A percentile compares a stretch with the other conserved stretches of the same genome.
Conservation (phyloP, 2,113 vertebrate genomes). For the Mus pahari region DNA sequence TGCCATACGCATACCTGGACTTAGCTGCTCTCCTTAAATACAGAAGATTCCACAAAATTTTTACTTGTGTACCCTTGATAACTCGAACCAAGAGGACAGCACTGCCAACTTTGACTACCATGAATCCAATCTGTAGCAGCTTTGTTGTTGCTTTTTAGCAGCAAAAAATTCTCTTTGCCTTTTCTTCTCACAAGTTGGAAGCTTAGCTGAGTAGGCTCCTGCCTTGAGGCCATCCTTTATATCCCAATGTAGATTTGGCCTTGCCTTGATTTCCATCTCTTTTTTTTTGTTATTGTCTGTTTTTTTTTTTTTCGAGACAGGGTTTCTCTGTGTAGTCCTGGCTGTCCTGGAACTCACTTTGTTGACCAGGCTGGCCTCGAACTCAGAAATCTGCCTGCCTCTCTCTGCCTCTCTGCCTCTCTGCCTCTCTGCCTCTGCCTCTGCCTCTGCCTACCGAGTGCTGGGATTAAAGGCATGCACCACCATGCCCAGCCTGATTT, state of each 20-base stretch:
- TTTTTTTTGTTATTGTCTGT: too few relatives aligned
- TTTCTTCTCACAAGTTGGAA: background rate
- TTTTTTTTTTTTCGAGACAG: too few relatives aligned
- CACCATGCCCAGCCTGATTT: too few relatives aligned
- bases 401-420: too few relatives aligned
- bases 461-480: too few relatives aligned
- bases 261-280: background rate
- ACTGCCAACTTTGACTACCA: background rate
- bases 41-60: background rate
- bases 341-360: too few relatives aligned
- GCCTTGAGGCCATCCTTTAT: background rate
- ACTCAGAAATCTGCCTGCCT: too few relatives aligned
- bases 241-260: background rate
- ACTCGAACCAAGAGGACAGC: background rate
- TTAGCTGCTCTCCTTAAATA: too few relatives aligned
- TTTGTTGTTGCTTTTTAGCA: background rate
- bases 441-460: too few relatives aligned
- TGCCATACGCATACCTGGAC: background rate
- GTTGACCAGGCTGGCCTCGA: too few relatives aligned
- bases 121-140: background rate
- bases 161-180: background rate
- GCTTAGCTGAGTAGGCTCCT: background rate
- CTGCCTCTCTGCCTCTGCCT: too few relatives aligned
- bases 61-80: background rate
- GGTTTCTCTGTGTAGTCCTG: too few relatives aligned